phyloP scores from a whole-genome alignment of 2,113 vertebrate species.

The Panthera leo region DNA sequence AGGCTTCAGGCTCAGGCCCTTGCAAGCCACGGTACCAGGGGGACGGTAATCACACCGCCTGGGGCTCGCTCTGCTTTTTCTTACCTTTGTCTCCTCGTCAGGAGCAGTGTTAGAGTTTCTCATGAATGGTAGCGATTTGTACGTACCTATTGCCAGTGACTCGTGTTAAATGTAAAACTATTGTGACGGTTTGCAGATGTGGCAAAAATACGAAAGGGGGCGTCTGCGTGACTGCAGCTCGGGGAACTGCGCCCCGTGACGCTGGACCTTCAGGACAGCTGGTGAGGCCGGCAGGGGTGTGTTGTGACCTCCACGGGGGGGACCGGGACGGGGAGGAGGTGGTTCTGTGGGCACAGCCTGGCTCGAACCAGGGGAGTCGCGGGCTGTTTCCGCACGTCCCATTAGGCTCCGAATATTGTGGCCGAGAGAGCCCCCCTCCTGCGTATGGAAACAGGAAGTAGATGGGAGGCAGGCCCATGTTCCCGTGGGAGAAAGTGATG shows the following conservation, averaged over 20 bases:
- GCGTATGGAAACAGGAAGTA: neutral
- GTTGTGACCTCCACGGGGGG: neutral
- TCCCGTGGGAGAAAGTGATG: neutral
- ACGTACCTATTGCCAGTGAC: neutral
- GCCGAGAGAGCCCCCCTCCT: neutral
- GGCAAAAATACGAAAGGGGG: neutral
- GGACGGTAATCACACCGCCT: accelerated
- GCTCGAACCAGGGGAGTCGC: neutral
- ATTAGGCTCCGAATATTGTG: neutral
- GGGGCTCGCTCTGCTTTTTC: neutral
- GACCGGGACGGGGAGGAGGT: neutral
- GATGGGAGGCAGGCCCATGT: neutral
- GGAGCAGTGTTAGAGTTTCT: neutral
- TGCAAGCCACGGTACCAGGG: neutral
- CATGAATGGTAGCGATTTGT: neutral
- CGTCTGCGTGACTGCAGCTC: neutral
- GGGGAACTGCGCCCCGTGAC: accelerated
- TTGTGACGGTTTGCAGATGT: neutral
- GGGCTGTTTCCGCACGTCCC: neutral
- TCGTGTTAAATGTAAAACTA: neutral
- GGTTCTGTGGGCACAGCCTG: neutral
- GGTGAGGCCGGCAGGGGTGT: accelerated
- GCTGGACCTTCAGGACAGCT: neutral
- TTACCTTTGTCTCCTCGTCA: neutral
- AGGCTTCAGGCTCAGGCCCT: neutral